phyloP scores from a whole-genome alignment of 1,140 invertebrate genomes.

The Drosophila leontia region DNA sequence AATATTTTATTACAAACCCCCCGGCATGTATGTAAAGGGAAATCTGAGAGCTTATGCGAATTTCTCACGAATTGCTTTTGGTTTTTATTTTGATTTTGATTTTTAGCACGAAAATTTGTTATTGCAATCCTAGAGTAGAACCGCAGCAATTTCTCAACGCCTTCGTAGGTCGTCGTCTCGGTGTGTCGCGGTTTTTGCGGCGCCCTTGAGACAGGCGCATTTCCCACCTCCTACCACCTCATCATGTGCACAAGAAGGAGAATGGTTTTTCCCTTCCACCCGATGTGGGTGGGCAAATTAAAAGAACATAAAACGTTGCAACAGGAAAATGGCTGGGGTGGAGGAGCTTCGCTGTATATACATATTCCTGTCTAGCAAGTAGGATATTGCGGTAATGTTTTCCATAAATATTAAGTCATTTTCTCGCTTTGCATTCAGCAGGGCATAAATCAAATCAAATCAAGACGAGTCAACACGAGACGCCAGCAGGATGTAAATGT shows the following conservation, averaged over 20 bases:
- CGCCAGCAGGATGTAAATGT: constrained; percentile 5
- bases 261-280: background rate
- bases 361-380: constrained; percentile 35
- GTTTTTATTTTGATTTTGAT: constrained; percentile 31
- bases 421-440: constrained; percentile 52
- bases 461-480: constrained; percentile 40
- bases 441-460: constrained; percentile 55
- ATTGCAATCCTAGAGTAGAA: constrained; percentile 33
- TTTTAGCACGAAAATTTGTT: constrained; percentile 36
- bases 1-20: constrained; percentile 40
- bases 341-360: background rate
- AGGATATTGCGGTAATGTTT: constrained; percentile 55
- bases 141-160: constrained; percentile 15
- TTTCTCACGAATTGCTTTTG: constrained; percentile 39
- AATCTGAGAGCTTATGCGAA: constrained; percentile 41
- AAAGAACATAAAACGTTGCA: constrained; percentile 52
- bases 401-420: constrained; percentile 58
- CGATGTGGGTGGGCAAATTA: constrained; percentile 41
- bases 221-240: background rate
- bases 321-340: background rate
- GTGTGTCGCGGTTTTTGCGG: constrained; percentile 52
- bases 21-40: constrained; percentile 1
- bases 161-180: background rate
- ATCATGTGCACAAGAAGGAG: constrained; percentile 7
- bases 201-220: constrained; percentile 47